Base-by-base conservation (phyloP, 2,797 vertebrate genomes). In the Manis pentadactyla region DNA sequence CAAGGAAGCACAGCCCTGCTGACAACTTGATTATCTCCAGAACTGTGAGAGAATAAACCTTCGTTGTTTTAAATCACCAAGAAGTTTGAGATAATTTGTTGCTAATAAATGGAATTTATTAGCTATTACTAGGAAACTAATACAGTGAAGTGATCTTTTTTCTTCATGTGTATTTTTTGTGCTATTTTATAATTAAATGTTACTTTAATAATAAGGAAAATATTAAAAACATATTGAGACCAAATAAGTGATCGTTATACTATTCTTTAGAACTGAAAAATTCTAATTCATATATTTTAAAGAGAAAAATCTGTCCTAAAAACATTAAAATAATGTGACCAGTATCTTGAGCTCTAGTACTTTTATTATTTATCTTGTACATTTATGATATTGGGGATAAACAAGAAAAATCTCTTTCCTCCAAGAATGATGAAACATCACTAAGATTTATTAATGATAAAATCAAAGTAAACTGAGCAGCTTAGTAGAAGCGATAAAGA, bases 351-450 rank as follows among this genome's bases (percentile, higher is more conserved):
- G 29, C 8, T 9, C 49, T 46, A 74, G 29, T n/a, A 51, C 7
- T 91, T 92, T 94, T 61, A 84, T 57, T 84, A 90, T 63, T 83
- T 63, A 57, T 71, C 29, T 37, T 96, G 25, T 55, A 82, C 17
- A 86, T 66, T 97, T 96, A 84, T 46, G 74, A 89, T 82, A 71
- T 83, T 92, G 4, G 15, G 11, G 61, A 77, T 87, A 97, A 96
- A 71, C 4, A 91, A 92, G 23, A 14, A 77, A 73, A 17, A 46
- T 57, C 55, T 87, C 12, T 69, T 12, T 83, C 39, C 12, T 92
- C 79, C 77, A 92, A 89, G 19, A 69, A 68, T 73, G 53, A 87
- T 69, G 73, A 96, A 92, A 87, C 34, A 84, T 73, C 66, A 94
- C 55, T 79, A 83, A 88, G 37, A 79, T 77, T 81, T 49, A 79